These are phyloP conservation scores for Gymnorhina tibicen DNA, from an alignment of 2,113 vertebrate genomes.

Conservation along the genomic window DNA sequence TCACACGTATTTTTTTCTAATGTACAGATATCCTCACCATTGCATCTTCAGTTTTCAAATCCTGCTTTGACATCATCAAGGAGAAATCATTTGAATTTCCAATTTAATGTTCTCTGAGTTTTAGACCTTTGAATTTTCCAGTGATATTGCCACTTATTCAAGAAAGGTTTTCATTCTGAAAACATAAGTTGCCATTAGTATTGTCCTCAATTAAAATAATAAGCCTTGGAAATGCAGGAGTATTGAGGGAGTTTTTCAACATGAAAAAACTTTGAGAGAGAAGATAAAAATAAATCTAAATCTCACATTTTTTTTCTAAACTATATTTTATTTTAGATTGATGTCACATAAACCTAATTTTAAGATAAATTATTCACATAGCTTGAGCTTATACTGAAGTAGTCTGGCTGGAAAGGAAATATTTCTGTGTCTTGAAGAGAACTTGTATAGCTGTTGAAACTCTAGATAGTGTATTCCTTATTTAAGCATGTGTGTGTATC, in stretches of 20 bases:
- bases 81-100: background rate
- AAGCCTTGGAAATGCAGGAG: background rate
- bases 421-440: background rate
- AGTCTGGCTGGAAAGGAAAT: background rate
- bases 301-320: background rate
- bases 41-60: background rate
- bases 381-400: background rate
- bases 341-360: background rate
- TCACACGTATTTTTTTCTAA: background rate
- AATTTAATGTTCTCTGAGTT: background rate
- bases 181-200: background rate
- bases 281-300: background rate
- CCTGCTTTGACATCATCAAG: background rate
- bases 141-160: background rate
- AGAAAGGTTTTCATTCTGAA: background rate
- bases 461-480: background rate
- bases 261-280: background rate
- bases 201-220: background rate
- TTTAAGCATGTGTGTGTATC: background rate
- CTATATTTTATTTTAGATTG: background rate
- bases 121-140: background rate
- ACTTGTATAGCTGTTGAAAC: background rate
- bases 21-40: rapidly evolving
- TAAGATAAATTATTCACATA: background rate
- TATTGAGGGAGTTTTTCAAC: background rate